Evolutionary conservation across 2,113 vertebrate species (phyloP).

Genomic region (Pluvianellus socialis): DNA sequence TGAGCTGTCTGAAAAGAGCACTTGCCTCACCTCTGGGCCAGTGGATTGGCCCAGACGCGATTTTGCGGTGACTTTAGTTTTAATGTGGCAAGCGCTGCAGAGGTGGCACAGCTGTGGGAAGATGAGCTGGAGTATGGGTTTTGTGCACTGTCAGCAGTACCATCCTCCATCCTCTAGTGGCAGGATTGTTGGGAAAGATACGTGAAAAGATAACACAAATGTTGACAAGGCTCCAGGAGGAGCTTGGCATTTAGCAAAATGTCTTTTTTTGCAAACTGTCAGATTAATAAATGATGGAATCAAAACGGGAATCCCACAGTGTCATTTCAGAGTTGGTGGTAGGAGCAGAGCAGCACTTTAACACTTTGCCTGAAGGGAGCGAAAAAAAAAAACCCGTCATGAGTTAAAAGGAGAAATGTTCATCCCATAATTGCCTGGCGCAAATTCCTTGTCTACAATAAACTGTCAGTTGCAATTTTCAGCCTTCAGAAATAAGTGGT

Average conservation of each 20-base stretch:
- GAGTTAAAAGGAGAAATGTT: background rate
- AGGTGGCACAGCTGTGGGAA: background rate
- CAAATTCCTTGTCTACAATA: background rate
- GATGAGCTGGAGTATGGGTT: background rate
- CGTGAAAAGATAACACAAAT: background rate
- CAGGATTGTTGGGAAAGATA: background rate
- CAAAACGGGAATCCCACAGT: slow-evolving; percentile 24
- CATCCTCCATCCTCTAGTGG: background rate
- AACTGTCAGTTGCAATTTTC: background rate
- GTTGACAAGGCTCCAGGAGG: background rate
- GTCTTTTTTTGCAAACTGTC: slow-evolving; percentile 18
- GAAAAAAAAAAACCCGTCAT: background rate
- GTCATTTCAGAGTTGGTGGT: slow-evolving; percentile 15
- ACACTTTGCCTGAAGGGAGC: slow-evolving; percentile 33
- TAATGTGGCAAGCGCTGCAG: background rate
- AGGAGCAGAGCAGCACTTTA: slow-evolving; percentile 24
- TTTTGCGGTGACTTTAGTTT: background rate
- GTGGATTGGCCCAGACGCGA: background rate
- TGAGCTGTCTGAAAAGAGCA: background rate
- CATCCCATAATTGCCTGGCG: background rate
- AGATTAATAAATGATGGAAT: slow-evolving; percentile 55
- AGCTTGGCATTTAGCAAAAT: slow-evolving; percentile 22
- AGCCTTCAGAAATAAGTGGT: background rate
- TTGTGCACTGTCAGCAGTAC: background rate
- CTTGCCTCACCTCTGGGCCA: background rate